Evolutionary conservation across 37 sponge, comb jelly and placozoan species (phyloP).

Genomic region (Oopsacas minuta): DNA sequence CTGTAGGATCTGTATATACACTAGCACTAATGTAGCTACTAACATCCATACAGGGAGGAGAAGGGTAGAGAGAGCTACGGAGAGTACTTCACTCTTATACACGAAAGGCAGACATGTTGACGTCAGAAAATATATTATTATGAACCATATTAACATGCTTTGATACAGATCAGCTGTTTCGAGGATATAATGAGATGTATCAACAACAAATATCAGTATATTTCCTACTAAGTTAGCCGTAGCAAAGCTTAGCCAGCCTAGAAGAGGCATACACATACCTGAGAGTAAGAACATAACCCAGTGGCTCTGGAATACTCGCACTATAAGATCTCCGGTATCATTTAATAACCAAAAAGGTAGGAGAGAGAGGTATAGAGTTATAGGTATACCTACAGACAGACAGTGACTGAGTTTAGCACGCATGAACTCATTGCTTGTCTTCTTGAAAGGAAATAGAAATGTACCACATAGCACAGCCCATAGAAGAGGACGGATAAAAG

Average conservation of each 20-base stretch:
- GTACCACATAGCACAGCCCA: constrained; percentile 85
- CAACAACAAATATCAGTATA: neutral
- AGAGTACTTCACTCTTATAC: neutral
- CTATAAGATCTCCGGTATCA: neutral
- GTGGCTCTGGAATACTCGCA: neutral
- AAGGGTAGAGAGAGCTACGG: neutral
- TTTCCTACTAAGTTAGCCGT: neutral
- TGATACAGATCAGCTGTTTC: neutral
- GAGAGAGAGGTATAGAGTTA: neutral
- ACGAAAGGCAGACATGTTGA: neutral
- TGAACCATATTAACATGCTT: neutral
- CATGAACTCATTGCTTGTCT: constrained; percentile 31
- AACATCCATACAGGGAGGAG: constrained; percentile 8
- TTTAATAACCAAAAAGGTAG: neutral
- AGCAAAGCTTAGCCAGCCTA: neutral
- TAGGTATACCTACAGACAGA: neutral
- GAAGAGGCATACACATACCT: neutral
- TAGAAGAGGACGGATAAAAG: constrained; percentile 77
- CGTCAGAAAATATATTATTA: neutral
- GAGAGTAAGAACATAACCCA: neutral
- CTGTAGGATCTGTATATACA: neutral
- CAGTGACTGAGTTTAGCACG: constrained; percentile 23
- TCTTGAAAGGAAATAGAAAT: constrained; percentile 76
- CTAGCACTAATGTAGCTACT: neutral
- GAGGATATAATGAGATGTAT: neutral